These are phyloP conservation scores for Anseranas semipalmata DNA, from an alignment of 2,113 vertebrate genomes.

Conservation along the genomic window DNA sequence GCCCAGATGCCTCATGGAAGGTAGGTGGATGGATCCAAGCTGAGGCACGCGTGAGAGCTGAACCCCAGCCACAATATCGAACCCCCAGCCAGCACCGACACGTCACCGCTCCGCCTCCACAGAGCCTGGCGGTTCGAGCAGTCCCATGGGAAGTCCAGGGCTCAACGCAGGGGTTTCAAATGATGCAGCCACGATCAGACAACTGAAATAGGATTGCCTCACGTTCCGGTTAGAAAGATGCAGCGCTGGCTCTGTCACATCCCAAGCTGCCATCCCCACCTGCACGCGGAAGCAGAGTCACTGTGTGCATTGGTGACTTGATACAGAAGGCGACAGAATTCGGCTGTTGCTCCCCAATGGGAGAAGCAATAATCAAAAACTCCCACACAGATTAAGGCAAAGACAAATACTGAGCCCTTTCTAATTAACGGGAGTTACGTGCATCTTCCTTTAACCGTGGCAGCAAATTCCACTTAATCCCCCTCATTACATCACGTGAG, in stretches of 20 bases:
- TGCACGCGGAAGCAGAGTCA: neutral
- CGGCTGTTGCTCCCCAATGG: neutral
- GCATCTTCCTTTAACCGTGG: neutral
- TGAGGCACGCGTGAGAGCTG: neutral
- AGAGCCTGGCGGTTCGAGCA: neutral
- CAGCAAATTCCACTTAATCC: constrained; percentile 45
- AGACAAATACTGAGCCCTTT: neutral
- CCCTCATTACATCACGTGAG: neutral
- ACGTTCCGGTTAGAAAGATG: rapidly evolving
- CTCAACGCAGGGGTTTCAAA: neutral
- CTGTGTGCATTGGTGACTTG: rapidly evolving
- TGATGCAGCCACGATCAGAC: neutral
- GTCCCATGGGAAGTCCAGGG: neutral
- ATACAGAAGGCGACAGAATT: neutral
- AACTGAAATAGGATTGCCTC: neutral
- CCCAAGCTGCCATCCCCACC: neutral
- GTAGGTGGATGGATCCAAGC: neutral
- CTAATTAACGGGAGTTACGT: neutral
- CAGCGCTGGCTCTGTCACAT: neutral
- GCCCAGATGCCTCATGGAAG: neutral
- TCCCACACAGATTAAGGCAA: neutral
- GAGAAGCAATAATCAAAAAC: neutral
- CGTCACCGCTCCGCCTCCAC: neutral
- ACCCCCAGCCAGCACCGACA: neutral
- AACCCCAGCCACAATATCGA: neutral